phyloP scores from a whole-genome alignment of 2,113 vertebrate species.

The Coptodon rendalli region DNA sequence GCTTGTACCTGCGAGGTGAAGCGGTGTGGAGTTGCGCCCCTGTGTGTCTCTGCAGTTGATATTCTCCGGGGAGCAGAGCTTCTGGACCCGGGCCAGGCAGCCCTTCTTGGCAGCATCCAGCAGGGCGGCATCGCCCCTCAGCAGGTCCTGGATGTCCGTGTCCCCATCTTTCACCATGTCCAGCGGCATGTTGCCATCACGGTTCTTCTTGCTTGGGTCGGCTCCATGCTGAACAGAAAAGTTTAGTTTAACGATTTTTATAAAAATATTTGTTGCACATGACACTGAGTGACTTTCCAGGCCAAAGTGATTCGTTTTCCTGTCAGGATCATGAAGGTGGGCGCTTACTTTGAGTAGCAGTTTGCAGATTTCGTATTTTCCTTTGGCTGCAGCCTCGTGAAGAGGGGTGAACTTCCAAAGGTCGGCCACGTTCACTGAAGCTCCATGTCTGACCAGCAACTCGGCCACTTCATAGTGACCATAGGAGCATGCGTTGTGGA shows the following conservation, averaged over 20 bases:
- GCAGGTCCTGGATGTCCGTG: constrained; percentile 96
- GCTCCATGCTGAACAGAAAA: constrained; percentile 82
- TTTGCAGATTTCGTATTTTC: constrained; percentile 99
- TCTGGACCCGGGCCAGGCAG: constrained; percentile 94
- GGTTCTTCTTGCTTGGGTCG: constrained; percentile 96
- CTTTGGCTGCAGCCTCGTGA: constrained; percentile 97
- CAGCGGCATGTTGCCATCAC: constrained; percentile 94
- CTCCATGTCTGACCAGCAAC: constrained; percentile 90
- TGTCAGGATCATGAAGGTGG: not conserved
- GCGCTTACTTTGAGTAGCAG: constrained; percentile 83
- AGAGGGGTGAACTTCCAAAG: constrained; percentile 98
- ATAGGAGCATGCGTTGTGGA: constrained; percentile 98
- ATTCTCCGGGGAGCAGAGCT: constrained; percentile 93
- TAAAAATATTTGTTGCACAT: not conserved
- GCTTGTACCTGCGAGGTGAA: constrained; percentile 86
- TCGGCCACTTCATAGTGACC: constrained; percentile 98
- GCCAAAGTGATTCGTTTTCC: not conserved
- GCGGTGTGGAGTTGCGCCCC: constrained; percentile 93
- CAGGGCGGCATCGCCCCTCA: constrained; percentile 91
- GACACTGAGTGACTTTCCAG: not conserved
- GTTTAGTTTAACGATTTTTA: not conserved
- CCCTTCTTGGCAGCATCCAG: constrained; percentile 97
- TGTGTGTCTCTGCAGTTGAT: constrained; percentile 99
- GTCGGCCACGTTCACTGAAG: constrained; percentile 96
- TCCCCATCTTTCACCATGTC: constrained; percentile 98